Evolutionary conservation across 2,797 vertebrate genomes (phyloP), one percentile per base, ranked within the genome.

Genomic region (Lithobates sylvaticus): DNA sequence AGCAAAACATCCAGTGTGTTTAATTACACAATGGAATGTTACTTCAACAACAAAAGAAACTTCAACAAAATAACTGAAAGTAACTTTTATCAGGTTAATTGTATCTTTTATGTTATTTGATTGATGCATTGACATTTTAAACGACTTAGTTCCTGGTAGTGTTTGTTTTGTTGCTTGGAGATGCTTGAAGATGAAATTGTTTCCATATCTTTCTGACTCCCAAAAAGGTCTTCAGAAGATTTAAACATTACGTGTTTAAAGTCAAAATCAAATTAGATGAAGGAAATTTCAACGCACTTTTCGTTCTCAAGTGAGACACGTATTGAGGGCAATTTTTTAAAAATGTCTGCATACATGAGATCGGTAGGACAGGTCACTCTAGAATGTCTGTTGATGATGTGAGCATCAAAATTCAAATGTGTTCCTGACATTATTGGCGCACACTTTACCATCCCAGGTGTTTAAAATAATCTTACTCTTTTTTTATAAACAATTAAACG

Each of bases 101-200:
- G 69, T 15, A 23, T 8, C 26, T 80, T 68, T 58, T 81, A n/a
- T n/a, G n/a, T 36, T 58, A 58, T 75, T 27, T 80, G 76, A 75
- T 80, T 74, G 58, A 85, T 80, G 84, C 34, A 79, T 75, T 80
- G 77, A 50, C 58, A 80, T 85, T 75, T 80, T 16, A 80, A 23
- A 39, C 68, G 75, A 81, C 21, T 85, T 32, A 80, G 42, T 42
- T 78, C 75, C 68, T 84, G n/a, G 27, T 34, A 50, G 72, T 78
- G 21, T 78, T 78, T 78, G 67, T 44, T 78, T 65, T 78, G 76
- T 72, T 78, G 76, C 67, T 54, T 73, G 8, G 68, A 42, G 34
- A 76, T 61, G 21, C 18, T 9, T 61, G 8, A 61, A 61, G 54
- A 23, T 50, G 18, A 84, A 21, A 83, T 58, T 70, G 69, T 74